These are phyloP conservation scores for Menidia beryllina DNA, from an alignment of 2,113 vertebrate species.

Conservation along the genomic window DNA sequence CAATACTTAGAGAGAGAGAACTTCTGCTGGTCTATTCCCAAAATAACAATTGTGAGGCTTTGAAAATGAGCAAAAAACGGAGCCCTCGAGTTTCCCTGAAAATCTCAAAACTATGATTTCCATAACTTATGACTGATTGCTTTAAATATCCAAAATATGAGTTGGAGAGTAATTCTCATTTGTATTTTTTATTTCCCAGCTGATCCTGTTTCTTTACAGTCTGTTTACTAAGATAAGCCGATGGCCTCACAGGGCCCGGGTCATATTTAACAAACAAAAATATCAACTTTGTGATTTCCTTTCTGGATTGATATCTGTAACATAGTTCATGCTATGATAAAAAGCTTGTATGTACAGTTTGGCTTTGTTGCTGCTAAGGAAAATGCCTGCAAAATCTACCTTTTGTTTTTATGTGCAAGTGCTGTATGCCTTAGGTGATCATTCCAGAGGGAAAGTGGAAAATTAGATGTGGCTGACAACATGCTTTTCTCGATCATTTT, in stretches of 20 bases:
- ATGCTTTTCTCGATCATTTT: not conserved
- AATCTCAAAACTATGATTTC: too few species aligned
- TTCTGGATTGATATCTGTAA: not conserved
- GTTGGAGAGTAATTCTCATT: not conserved
- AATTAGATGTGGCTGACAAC: not conserved
- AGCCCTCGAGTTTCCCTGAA: too few species aligned
- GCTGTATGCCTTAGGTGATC: conserved; percentile 13
- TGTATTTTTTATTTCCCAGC: not conserved
- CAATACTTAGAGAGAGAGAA: too few species aligned
- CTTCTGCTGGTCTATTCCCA: not conserved
- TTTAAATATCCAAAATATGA: not conserved
- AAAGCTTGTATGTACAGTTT: conserved; percentile 11
- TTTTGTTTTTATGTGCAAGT: conserved; percentile 34
- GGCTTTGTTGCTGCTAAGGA: conserved; percentile 1
- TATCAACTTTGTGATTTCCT: not conserved
- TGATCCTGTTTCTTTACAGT: not conserved
- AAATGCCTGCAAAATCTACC: conserved; percentile 44
- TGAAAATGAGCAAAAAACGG: not conserved
- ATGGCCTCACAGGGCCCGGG: not conserved
- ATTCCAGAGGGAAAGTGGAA: not conserved
- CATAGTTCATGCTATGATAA: not conserved
- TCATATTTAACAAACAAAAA: not conserved
- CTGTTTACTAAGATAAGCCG: not conserved
- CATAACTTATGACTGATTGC: too few species aligned
- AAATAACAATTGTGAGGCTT: not conserved